phyloP scores from a whole-genome alignment of 2,113 vertebrate species.

The Pluvialis apricaria region DNA sequence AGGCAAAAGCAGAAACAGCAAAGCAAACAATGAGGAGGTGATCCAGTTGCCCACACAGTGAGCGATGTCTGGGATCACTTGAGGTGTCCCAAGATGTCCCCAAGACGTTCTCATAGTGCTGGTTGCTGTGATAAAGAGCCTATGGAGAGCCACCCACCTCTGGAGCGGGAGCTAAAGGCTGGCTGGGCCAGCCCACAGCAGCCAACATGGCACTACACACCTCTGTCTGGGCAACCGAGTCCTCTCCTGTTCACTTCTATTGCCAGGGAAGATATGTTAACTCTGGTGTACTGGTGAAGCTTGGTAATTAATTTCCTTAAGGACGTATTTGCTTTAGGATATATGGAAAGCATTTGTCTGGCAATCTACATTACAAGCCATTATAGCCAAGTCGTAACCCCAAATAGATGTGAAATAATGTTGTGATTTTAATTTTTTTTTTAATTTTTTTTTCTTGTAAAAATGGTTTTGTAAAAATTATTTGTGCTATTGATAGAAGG shows the following conservation, averaged over 20 bases:
- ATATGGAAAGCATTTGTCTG: background rate
- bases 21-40: background rate
- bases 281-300: background rate
- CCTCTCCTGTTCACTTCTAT: background rate
- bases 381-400: background rate
- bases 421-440: background rate
- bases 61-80: background rate
- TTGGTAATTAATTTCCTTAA: background rate
- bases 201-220: accelerated
- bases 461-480: background rate
- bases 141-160: accelerated
- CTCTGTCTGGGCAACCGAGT: background rate
- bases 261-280: background rate
- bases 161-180: background rate
- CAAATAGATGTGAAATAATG: background rate
- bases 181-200: background rate
- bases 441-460: background rate
- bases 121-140: background rate
- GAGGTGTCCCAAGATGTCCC: background rate
- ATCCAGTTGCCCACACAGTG: background rate
- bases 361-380: background rate
- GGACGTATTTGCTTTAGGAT: background rate
- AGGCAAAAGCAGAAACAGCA: background rate
- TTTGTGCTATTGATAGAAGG: background rate
- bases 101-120: background rate